Percentiles rank a stretch among this genome's conserved stretches.
phyloP scores from a whole-genome alignment of 2,113 vertebrate species.

The Toxotes chatareus region DNA sequence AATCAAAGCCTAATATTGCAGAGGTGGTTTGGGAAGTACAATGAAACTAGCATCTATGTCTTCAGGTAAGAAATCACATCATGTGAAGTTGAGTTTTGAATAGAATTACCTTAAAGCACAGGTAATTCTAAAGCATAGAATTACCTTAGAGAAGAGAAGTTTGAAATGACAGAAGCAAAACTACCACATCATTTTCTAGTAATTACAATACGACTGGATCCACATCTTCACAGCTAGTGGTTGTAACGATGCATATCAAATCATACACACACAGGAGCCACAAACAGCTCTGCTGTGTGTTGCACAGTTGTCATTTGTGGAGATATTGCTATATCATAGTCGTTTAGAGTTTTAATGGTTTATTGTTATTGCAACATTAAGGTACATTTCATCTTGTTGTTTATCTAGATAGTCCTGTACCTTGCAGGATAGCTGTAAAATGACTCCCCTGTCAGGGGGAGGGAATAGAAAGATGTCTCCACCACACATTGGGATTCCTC shows the following conservation, averaged over 20 bases:
- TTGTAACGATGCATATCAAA: not conserved
- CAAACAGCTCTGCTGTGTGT: not conserved
- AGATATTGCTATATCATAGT: too few relatives aligned
- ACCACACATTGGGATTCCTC: not conserved
- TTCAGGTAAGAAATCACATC: not conserved
- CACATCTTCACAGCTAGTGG: too few relatives aligned
- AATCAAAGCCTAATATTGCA: not conserved
- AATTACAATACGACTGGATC: not conserved
- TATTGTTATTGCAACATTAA: too few relatives aligned
- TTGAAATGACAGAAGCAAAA: not conserved
- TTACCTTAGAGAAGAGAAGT: not conserved
- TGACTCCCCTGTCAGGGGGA: too few relatives aligned
- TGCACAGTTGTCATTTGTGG: too few relatives aligned
- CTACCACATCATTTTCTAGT: not conserved
- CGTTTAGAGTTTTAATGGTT: too few relatives aligned
- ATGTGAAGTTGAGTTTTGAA: not conserved
- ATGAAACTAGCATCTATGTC: not conserved
- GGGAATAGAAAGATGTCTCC: not conserved
- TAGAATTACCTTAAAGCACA: not conserved
- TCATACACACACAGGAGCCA: not conserved
- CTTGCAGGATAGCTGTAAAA: too few relatives aligned
- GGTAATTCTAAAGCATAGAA: not conserved
- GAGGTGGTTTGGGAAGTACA: not conserved
- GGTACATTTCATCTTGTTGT: too few relatives aligned
- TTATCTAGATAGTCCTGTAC: too few relatives aligned